A percentile compares a stretch with the other conserved stretches of the same genome.
These are phyloP conservation scores for Mimumesa dahlbomi DNA, from an alignment of 2,888 invertebrate species.

Conservation along the genomic window DNA sequence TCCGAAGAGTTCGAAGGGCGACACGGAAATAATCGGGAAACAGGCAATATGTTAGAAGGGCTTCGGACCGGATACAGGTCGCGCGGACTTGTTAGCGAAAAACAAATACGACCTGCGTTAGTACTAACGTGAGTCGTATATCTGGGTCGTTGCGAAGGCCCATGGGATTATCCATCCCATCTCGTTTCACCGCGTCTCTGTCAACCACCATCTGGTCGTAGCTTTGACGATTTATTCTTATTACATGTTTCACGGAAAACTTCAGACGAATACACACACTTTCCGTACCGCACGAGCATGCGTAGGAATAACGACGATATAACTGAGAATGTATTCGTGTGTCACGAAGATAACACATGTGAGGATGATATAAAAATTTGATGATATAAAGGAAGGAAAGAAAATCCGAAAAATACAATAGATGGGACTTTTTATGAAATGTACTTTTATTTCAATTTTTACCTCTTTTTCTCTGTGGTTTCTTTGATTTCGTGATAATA, in stretches of 20 bases:
- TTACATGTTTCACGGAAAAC: slow-evolving; percentile 63
- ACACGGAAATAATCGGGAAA: slow-evolving; percentile 51
- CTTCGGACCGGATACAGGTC: slow-evolving; percentile 36
- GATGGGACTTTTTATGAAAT: too few relatives aligned
- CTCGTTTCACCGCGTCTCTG: slow-evolving; percentile 65
- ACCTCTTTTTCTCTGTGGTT: too few relatives aligned
- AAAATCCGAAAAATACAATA: too few relatives aligned
- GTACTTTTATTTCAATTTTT: too few relatives aligned
- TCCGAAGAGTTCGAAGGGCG: slow-evolving; percentile 3
- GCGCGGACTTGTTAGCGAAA: slow-evolving; percentile 69
- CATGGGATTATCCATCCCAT: slow-evolving; percentile 73
- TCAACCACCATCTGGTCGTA: slow-evolving; percentile 71
- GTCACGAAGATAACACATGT: slow-evolving; percentile 11
- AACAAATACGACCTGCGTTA: slow-evolving; percentile 69
- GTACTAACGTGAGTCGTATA: slow-evolving; percentile 55
- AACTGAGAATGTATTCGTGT: slow-evolving; percentile 34
- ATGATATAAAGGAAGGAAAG: background rate
- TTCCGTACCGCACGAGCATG: slow-evolving; percentile 18
- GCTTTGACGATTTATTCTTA: slow-evolving; percentile 75
- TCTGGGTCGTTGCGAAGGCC: slow-evolving; percentile 67
- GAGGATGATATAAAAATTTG: background rate
- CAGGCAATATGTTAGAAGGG: slow-evolving; percentile 44
- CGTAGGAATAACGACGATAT: background rate
- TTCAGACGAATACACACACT: slow-evolving; percentile 21
- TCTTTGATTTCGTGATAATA: too few relatives aligned